Evolutionary conservation across 2,888 invertebrate genomes (phyloP), one percentile per base, ranked within the genome.

Genomic region (Dicranocentrus wangi): DNA sequence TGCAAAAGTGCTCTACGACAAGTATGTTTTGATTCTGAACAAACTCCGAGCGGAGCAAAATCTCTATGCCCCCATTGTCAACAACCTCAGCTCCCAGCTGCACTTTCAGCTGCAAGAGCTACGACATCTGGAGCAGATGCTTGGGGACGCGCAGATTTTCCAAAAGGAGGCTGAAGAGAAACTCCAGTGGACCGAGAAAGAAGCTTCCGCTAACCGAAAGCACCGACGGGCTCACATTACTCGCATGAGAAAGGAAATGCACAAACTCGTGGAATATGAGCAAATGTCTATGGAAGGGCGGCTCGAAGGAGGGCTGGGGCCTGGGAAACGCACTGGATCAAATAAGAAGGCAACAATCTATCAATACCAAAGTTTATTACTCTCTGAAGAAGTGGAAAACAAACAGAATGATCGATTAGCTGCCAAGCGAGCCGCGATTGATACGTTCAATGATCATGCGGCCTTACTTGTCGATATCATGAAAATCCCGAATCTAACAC

Each of bases 131-230:
- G 70, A 84, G 43, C 79, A 82, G 28, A 86, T 86, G 85, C 39
- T 84, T 23, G 80, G 51, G 1, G 81, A 86, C 42, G 85, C 86
- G 7, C 53, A 73, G 55, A 53, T 84, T 81, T 86, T 86, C 51
- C 70, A 72, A 27, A 71, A 75, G 7, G 84, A 84, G 5, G 83
- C 86, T 0, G 53, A 43, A 10, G 70, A 53, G 21, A 83, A 81
- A 10, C 55, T 86, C 15, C 65, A 13, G 1, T 32, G 78, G 23
- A 86, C 86, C 0, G 85, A 86, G 43, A 82, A 83, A 23, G 85
- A 84, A 55, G 84, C 84, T 8, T 65, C 68, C 23, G 75, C 77
- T 13, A 84, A 83, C 47, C 72, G 84, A 10, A 81, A 70, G 55
- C 28, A 71, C 10, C 75, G 86, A 1, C 47, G 81, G 2, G 51